Conservation (phyloP, 2,797 vertebrate species). For the Glyptemys insculpta region DNA sequence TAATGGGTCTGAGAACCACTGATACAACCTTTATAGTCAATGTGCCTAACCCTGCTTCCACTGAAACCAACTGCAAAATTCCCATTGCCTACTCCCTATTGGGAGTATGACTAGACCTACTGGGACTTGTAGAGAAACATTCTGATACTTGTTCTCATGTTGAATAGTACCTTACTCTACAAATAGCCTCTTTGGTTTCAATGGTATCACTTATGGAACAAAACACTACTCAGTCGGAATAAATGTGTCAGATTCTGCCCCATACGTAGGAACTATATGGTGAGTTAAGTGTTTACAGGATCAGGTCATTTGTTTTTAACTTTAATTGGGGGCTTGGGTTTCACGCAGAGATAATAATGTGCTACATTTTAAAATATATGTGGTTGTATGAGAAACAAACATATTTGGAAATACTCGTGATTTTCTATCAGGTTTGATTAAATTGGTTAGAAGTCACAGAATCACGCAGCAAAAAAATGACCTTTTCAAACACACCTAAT, state of each 20-base stretch:
- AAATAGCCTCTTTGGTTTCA: background rate
- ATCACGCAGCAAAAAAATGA: slow-evolving; percentile 61
- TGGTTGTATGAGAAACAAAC: background rate
- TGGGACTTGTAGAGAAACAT: background rate
- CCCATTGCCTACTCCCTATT: background rate
- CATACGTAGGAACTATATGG: background rate
- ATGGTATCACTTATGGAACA: background rate
- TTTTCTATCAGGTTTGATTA: slow-evolving; percentile 46
- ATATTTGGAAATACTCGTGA: background rate
- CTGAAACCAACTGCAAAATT: background rate
- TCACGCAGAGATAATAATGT: background rate
- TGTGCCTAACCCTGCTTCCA: background rate
- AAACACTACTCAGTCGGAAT: background rate
- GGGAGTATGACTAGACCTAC: slow-evolving; percentile 37
- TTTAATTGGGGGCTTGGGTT: background rate
- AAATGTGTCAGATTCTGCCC: slow-evolving; percentile 8
- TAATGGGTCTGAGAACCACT: background rate
- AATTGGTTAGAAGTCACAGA: slow-evolving; percentile 54
- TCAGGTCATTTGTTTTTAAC: background rate
- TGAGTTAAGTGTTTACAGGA: background rate
- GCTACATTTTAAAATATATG: rapidly evolving
- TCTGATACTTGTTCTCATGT: background rate
- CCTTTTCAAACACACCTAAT: slow-evolving; percentile 73
- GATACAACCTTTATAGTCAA: background rate
- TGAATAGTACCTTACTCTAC: background rate